These are phyloP conservation scores for Hipparchia sbordonii DNA, from an alignment of 2,888 invertebrate genomes.

Conservation along the genomic window DNA sequence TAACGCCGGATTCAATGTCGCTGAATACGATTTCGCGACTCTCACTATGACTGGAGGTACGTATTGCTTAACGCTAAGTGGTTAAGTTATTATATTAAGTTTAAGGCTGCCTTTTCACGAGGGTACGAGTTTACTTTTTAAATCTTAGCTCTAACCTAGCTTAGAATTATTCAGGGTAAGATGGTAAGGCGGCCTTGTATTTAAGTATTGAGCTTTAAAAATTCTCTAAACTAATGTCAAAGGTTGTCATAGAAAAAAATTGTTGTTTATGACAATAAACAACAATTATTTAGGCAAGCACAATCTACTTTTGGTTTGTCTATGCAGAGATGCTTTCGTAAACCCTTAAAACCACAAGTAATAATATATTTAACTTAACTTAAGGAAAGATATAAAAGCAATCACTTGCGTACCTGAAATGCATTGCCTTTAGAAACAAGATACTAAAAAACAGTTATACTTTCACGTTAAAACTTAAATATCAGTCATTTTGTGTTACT, in stretches of 20 bases:
- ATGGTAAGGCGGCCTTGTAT: too few relatives aligned
- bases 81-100: neutral
- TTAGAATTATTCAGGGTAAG: too few relatives aligned
- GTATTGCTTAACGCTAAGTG: neutral
- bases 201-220: too few relatives aligned
- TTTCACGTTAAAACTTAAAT: constrained; percentile 31
- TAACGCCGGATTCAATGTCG: constrained; percentile 97
- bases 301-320: neutral
- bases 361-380: neutral
- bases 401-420: constrained; percentile 72
- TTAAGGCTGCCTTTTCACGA: neutral
- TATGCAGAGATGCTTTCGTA: neutral
- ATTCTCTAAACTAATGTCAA: too few relatives aligned
- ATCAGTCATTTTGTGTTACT: constrained; percentile 28
- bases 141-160: too few relatives aligned
- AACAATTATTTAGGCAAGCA: neutral
- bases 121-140: too few relatives aligned
- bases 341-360: neutral
- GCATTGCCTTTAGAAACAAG: constrained; percentile 62
- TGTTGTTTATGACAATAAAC: neutral
- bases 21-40: constrained; percentile 97
- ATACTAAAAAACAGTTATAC: constrained; percentile 28
- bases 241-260: too few relatives aligned
- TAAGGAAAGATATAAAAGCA: constrained; percentile 3
- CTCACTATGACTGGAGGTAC: constrained; percentile 96